phyloP scores from a whole-genome alignment of 2,888 invertebrate genomes.

The Junonia oenone region DNA sequence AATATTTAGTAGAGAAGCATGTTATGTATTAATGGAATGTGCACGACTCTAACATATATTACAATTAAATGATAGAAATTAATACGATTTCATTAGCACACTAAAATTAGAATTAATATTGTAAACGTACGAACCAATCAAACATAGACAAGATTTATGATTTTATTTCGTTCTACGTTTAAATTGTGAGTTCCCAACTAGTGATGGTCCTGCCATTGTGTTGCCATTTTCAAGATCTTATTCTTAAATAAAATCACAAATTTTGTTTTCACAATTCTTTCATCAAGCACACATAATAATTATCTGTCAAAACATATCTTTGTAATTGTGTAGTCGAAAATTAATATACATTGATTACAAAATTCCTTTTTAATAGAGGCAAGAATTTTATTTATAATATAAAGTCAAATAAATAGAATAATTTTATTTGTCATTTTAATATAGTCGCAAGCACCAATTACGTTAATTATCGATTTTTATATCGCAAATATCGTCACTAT shows the following conservation, averaged over 20 bases:
- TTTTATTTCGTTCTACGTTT: constrained; percentile 36
- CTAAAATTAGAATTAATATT: constrained; percentile 73
- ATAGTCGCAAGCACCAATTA: constrained; percentile 10
- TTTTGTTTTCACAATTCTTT: constrained; percentile 37
- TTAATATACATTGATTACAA: background rate
- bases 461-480: background rate
- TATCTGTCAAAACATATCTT: constrained; percentile 37
- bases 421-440: background rate
- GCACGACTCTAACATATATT: constrained; percentile 65
- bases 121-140: constrained; percentile 56
- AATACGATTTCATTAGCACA: constrained; percentile 77
- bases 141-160: constrained; percentile 52
- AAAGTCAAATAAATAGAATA: background rate
- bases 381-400: background rate
- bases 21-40: constrained; percentile 75
- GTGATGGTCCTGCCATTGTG: constrained; percentile 40
- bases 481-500: background rate
- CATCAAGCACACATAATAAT: constrained; percentile 33
- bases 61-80: constrained; percentile 70
- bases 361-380: background rate
- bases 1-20: constrained; percentile 49
- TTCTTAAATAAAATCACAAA: constrained; percentile 39
- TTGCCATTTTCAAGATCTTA: constrained; percentile 15
- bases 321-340: constrained; percentile 43
- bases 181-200: constrained; percentile 22